Evolutionary conservation across 2,797 vertebrate genomes (phyloP).

Genomic region (Anguilla megastoma): DNA sequence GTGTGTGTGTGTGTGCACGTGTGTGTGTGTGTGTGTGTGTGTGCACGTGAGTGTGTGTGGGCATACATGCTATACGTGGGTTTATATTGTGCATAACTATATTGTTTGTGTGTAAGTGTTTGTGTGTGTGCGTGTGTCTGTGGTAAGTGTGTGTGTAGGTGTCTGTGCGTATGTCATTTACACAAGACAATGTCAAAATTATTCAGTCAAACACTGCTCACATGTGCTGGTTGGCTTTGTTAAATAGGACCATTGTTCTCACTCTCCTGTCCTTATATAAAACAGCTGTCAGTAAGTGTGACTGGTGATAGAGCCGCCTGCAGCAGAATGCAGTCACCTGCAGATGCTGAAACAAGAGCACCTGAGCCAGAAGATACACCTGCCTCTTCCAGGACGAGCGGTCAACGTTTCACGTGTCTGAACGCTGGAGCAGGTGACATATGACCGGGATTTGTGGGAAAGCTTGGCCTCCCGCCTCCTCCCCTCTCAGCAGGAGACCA

Average conservation of each 20-base stretch:
- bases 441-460: slow-evolving; percentile 32
- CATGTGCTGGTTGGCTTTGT: background rate
- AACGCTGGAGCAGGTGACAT: slow-evolving; percentile 13
- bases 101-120: background rate
- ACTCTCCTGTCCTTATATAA: background rate
- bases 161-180: background rate
- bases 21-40: too few species aligned
- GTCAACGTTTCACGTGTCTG: background rate
- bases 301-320: background rate
- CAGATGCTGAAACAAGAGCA: background rate
- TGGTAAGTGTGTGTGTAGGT: background rate
- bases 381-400: slow-evolving; percentile 12
- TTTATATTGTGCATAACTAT: background rate
- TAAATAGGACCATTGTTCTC: background rate
- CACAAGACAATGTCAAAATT: background rate
- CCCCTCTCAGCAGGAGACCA: background rate
- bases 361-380: background rate
- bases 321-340: background rate
- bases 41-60: background rate
- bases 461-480: background rate
- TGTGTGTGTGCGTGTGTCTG: background rate
- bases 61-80: too few species aligned
- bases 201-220: background rate
- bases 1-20: background rate
- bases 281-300: background rate